Conservation (phyloP, 1,140 invertebrate species). For the Brachionus asplanchnoidis region DNA sequence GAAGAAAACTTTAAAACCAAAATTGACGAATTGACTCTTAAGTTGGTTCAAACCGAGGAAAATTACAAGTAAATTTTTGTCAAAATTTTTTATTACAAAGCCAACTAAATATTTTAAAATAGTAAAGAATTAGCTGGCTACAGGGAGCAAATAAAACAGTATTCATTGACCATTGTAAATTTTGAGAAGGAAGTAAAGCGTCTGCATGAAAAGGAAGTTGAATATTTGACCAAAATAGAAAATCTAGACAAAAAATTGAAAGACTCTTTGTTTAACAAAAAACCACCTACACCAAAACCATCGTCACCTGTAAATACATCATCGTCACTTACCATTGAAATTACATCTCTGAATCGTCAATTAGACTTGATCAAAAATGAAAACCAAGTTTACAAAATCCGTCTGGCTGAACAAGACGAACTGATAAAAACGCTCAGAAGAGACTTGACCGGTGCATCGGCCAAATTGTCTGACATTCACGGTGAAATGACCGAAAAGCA, state of each 20-base stretch:
- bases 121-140: slow-evolving; percentile 46
- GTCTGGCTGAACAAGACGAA: slow-evolving; percentile 51
- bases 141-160: slow-evolving; percentile 55
- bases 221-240: slow-evolving; percentile 48
- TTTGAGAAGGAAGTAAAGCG: slow-evolving; percentile 55
- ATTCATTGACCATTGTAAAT: slow-evolving; percentile 55
- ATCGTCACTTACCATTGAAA: slow-evolving; percentile 45
- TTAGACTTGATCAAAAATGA: slow-evolving; percentile 47
- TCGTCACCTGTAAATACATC: slow-evolving; percentile 49
- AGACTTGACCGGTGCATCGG: slow-evolving; percentile 53
- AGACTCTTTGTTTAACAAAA: slow-evolving; percentile 9
- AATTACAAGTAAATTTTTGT: neutral
- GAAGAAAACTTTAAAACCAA: neutral
- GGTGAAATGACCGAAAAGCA: slow-evolving; percentile 56
- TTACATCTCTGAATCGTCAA: slow-evolving; percentile 11
- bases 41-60: neutral
- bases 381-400: slow-evolving; percentile 50
- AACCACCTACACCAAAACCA: slow-evolving; percentile 46
- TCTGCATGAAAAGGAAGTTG: slow-evolving; percentile 42
- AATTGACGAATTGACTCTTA: neutral
- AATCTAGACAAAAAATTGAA: slow-evolving; percentile 46
- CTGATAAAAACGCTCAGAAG: slow-evolving; percentile 50
- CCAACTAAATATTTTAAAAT: neutral
- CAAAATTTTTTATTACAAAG: neutral
- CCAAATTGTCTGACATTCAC: slow-evolving; percentile 53